Conservation (phyloP, 2,888 invertebrate genomes). For the Steinernema scapterisci region DNA sequence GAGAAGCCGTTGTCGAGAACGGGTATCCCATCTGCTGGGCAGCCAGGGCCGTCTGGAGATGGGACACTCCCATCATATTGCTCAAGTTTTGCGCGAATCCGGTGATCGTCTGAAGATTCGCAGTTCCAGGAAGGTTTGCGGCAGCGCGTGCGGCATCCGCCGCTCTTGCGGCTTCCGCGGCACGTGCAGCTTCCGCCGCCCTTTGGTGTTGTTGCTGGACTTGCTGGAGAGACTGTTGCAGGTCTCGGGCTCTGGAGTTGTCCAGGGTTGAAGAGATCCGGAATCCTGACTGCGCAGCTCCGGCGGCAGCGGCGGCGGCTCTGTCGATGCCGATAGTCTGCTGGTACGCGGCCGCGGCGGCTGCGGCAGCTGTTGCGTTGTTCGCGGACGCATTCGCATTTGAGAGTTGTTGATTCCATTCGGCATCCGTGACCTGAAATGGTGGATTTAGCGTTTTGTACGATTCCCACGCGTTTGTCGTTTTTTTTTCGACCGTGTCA, state of each 20-base stretch:
- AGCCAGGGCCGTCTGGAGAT: slow-evolving; percentile 1
- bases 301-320: not conserved
- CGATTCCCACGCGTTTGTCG: too few species aligned
- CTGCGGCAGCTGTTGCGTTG: not conserved
- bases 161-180: not conserved
- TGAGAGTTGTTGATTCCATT: not conserved
- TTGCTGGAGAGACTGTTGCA: not conserved
- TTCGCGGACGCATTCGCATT: not conserved
- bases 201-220: not conserved
- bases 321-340: not conserved
- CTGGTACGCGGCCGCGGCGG: not conserved
- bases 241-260: not conserved
- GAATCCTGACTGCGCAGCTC: not conserved
- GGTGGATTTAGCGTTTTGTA: not conserved
- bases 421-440: not conserved
- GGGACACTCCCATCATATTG: not conserved
- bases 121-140: not conserved
- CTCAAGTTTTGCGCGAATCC: not conserved
- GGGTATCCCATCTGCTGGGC: slow-evolving; percentile 9
- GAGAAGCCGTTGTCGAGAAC: not conserved
- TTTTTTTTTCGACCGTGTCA: too few species aligned
- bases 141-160: slow-evolving; percentile 8
- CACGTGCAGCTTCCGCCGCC: not conserved
- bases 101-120: slow-evolving; percentile 6
- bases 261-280: not conserved